Percentiles rank a stretch among this genome's conserved stretches.
Conservation (phyloP, 2,113 vertebrate species). For the Zootoca vivipara region DNA sequence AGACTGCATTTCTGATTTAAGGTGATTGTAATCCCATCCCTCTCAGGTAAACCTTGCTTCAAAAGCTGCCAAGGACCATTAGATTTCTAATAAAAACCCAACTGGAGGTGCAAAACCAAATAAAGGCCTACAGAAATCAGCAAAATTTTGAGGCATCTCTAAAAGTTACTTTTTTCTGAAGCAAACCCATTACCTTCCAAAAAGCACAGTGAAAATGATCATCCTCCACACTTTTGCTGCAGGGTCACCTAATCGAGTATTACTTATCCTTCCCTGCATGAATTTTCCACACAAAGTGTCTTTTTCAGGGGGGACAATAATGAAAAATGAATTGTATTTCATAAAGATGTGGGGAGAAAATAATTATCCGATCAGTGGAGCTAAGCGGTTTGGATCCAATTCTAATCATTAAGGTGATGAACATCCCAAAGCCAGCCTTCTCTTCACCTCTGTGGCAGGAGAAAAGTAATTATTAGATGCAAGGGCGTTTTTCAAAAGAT, state of each 20-base stretch:
- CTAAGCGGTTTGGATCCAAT: not conserved
- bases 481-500: constrained; percentile 1
- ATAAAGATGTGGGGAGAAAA: constrained; percentile 5
- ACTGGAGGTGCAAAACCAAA: not conserved
- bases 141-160: not conserved
- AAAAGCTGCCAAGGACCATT: not conserved
- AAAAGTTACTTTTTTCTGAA: not conserved
- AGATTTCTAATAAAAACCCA: not conserved
- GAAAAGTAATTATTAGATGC: not conserved
- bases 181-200: not conserved
- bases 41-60: not conserved
- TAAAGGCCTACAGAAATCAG: not conserved
- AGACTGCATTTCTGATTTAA: not conserved
- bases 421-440: constrained; percentile 9
- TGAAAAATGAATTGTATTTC: constrained; percentile 24
- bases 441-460: not conserved
- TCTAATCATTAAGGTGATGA: constrained; percentile 4
- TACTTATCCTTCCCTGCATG: not conserved
- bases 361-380: not conserved
- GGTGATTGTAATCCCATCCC: not conserved
- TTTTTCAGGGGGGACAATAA: not conserved
- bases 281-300: constrained; percentile 14
- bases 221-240: not conserved
- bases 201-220: not conserved
- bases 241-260: not conserved